Base-by-base conservation (phyloP, 2,888 invertebrate species). In the Dynastes tityus region DNA sequence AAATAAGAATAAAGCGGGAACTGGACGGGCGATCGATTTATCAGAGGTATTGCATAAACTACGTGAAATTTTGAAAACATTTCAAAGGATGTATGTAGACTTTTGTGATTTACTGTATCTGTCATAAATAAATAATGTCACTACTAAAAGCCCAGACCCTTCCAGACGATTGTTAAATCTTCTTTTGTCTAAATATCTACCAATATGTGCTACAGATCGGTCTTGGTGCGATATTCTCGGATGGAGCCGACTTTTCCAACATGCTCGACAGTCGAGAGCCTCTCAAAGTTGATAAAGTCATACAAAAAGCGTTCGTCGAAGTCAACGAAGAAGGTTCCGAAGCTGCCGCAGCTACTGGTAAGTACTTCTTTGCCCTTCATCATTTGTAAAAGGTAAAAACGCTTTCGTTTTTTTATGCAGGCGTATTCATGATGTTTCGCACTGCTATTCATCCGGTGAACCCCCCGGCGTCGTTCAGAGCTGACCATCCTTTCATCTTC, bases 161-260 rank as follows among this genome's bases (percentile, higher is more conserved):
- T 37, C 32, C 32, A 37, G 32, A 37, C 32, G 5, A 37, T 2
- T 37, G 32, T 5, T 5, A 37, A 37, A 37, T 2, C 32, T 37
- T 37, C 5, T 37, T 37, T 5, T 37, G 32, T 37, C 5, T 37
- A 37, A 45, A 8, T 45, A 11, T 8, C 8, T 45, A 45, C 45
- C 8, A 45, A 45, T 13, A 16, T 55, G 16, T 55, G 16, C 32
- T 32, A 53, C 87, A 96, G 95, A 85, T 96, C 85, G 96, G 96
- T 4, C 92, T 96, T 84, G 88, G 87, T 0, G 88, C 91, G 2
- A 93, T 96, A 80, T 96, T 96, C 85, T 83, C 86, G 2, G 75
- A 84, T 0, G 84, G 87, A 29, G 94, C 94, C 0, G 91, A 96
- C 80, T 92, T 96, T 82, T 90, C 90, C 22, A 93, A 93, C 22